These are phyloP conservation scores for Drosophila subpulchrella DNA, from an alignment of 1,140 invertebrate species.

Conservation along the genomic window DNA sequence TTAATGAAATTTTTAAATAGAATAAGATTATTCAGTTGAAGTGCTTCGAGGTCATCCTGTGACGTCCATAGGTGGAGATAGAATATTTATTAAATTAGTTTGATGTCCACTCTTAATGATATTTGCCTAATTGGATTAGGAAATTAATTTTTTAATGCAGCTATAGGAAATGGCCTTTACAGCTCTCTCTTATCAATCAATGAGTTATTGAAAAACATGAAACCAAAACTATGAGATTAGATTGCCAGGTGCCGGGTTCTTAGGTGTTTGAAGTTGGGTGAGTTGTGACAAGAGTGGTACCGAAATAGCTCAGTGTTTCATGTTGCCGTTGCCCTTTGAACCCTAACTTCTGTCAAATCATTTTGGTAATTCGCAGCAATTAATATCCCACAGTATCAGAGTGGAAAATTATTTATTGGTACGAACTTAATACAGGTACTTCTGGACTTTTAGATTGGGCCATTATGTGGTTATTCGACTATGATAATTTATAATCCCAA, in stretches of 20 bases:
- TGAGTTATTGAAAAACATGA: slow-evolving; percentile 42
- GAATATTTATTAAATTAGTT: slow-evolving; percentile 16
- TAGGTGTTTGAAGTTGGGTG: slow-evolving; percentile 10
- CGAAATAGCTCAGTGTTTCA: slow-evolving; percentile 66
- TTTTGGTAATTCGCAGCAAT: not conserved
- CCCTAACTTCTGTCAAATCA: slow-evolving; percentile 3
- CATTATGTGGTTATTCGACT: too few species aligned
- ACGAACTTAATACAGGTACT: too few species aligned
- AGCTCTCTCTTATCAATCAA: slow-evolving; percentile 28
- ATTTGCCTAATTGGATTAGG: slow-evolving; percentile 44
- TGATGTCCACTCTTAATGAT: not conserved
- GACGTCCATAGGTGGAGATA: slow-evolving; percentile 16
- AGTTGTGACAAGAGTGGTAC: slow-evolving; percentile 18
- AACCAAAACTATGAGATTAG: slow-evolving; percentile 57
- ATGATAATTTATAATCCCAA: too few species aligned
- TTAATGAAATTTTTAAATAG: slow-evolving; percentile 3
- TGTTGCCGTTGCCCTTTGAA: slow-evolving; percentile 56
- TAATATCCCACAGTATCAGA: too few species aligned
- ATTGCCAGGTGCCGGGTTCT: slow-evolving; percentile 35
- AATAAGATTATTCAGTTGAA: not conserved
- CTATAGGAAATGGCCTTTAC: slow-evolving; percentile 5
- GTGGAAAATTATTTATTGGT: too few species aligned
- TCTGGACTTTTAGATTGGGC: too few species aligned
- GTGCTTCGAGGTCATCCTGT: not conserved
- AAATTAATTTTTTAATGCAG: slow-evolving; percentile 39